Evolutionary conservation across 2,113 vertebrate genomes (phyloP).

Genomic region (Crotalus horridus): DNA sequence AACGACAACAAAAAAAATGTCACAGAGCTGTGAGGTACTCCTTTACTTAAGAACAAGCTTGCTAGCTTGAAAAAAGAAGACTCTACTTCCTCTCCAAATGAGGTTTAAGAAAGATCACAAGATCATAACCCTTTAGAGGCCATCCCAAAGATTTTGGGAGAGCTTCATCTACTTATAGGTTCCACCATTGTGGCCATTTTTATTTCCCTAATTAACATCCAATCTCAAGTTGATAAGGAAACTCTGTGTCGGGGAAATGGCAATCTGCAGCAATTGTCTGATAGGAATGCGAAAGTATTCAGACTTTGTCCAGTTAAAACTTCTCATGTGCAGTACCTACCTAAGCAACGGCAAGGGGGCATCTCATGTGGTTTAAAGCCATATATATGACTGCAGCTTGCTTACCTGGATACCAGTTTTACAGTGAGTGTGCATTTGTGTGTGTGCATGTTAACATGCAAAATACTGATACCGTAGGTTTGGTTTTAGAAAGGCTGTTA

Average conservation of each 20-base stretch:
- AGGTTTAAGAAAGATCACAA: not conserved
- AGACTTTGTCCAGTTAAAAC: not conserved
- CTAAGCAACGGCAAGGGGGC: not conserved
- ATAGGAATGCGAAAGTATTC: not conserved
- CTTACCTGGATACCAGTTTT: not conserved
- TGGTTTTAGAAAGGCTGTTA: not conserved
- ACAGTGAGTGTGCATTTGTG: not conserved
- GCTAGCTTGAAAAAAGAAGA: not conserved
- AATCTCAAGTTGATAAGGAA: not conserved
- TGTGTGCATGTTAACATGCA: not conserved
- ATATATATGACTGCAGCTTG: not conserved
- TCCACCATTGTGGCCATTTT: not conserved
- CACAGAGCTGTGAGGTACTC: not conserved
- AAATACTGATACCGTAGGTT: not conserved
- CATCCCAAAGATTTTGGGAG: not conserved
- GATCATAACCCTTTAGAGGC: not conserved
- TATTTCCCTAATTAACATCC: not conserved
- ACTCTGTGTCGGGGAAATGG: not conserved
- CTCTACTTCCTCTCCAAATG: not conserved
- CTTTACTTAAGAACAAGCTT: not conserved
- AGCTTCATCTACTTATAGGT: not conserved
- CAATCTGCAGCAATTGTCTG: not conserved
- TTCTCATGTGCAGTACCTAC: not conserved
- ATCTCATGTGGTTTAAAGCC: not conserved
- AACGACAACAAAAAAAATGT: not conserved